Conservation (phyloP, 2,888 invertebrate genomes). For the Epistrophe grossulariae region DNA sequence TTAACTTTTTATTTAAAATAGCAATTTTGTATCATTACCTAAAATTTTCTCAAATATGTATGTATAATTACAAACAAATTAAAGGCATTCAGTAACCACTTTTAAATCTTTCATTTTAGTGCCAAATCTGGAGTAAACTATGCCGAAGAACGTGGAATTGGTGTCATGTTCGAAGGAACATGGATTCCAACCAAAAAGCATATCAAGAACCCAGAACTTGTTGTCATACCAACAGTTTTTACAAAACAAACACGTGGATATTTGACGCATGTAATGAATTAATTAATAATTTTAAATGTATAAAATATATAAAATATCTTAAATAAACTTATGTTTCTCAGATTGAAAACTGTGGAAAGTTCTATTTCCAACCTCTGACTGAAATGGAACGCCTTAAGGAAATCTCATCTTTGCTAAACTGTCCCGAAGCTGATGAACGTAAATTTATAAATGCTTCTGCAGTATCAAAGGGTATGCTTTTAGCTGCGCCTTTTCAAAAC, state of each 20-base stretch:
- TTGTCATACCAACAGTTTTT: constrained; percentile 86
- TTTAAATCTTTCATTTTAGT: constrained; percentile 81
- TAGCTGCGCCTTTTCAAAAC: constrained; percentile 86
- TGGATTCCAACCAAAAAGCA: constrained; percentile 79
- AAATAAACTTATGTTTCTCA: constrained; percentile 63
- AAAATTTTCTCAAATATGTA: too few relatives aligned
- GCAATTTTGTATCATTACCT: too few relatives aligned
- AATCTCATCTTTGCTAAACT: constrained; percentile 83
- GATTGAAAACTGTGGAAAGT: constrained; percentile 81
- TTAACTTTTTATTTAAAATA: too few relatives aligned
- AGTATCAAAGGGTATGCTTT: constrained; percentile 84
- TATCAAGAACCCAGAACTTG: constrained; percentile 84
- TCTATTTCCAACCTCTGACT: constrained; percentile 81
- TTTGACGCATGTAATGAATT: constrained; percentile 85
- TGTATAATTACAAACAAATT: too few relatives aligned
- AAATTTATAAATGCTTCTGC: constrained; percentile 78
- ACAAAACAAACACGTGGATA: constrained; percentile 84
- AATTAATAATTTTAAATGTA: not conserved
- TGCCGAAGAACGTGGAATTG: constrained; percentile 82
- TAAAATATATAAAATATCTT: not conserved
- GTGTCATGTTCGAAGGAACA: constrained; percentile 79
- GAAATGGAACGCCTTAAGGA: constrained; percentile 79
- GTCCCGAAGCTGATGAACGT: constrained; percentile 78
- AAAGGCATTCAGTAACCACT: too few relatives aligned
- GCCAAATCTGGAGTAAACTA: constrained; percentile 84